These are phyloP conservation scores for Therioaphis trifolii DNA, from an alignment of 2,888 invertebrate species.

Conservation along the genomic window DNA sequence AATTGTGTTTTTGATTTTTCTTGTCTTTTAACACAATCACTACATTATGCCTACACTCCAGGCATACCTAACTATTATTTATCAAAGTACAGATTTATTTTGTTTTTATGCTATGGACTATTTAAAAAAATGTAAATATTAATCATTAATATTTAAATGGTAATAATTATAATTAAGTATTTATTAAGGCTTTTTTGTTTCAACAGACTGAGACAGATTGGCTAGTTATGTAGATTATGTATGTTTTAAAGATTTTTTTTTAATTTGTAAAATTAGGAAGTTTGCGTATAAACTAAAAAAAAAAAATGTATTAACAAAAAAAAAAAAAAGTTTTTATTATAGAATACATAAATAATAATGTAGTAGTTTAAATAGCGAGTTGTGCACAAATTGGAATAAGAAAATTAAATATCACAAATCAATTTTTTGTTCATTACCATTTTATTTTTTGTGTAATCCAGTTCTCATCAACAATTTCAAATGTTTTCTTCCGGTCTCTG, in stretches of 20 bases:
- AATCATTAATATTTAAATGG: conserved; percentile 36
- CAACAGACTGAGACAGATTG: conserved; percentile 10
- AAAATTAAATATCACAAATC: conserved; percentile 56
- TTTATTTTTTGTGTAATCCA: conserved; percentile 54
- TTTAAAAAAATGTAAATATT: conserved; percentile 56
- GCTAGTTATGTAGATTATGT: conserved; percentile 50
- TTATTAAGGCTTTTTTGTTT: conserved; percentile 54
- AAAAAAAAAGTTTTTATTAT: conserved; percentile 46
- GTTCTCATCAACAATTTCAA: conserved; percentile 54
- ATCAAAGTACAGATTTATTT: conserved; percentile 51
- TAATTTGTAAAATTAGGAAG: conserved; percentile 31
- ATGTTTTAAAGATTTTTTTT: conserved; percentile 42
- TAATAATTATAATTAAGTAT: conserved; percentile 48
- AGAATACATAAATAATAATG: conserved; percentile 41
- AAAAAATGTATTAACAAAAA: conserved; percentile 27
- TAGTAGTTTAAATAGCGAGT: conserved; percentile 54
- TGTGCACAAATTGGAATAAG: conserved; percentile 59
- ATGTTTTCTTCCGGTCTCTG: background rate
- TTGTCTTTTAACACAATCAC: conserved; percentile 34
- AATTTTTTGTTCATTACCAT: conserved; percentile 36
- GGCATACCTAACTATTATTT: conserved; percentile 47
- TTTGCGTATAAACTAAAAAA: conserved; percentile 38
- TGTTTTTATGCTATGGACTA: conserved; percentile 55
- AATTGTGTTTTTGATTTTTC: conserved; percentile 35
- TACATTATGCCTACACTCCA: conserved; percentile 10